phyloP scores from a whole-genome alignment of 2,797 vertebrate genomes.

The Cheirogaleus major region DNA sequence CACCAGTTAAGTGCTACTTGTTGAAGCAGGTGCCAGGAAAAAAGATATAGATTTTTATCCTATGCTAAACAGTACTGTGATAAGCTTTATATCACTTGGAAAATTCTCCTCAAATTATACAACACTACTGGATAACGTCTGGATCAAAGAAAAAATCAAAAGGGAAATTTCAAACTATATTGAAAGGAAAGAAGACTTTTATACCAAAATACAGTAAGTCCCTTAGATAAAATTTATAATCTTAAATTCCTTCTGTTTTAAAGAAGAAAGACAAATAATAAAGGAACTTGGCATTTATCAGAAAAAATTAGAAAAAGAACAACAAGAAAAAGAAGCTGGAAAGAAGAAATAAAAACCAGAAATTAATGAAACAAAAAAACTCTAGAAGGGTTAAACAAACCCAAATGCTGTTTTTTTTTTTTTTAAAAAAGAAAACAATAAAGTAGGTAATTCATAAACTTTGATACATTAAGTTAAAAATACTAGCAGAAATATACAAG shows the following conservation, averaged over 20 bases:
- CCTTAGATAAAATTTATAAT: constrained; percentile 25
- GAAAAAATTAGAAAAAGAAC: background rate
- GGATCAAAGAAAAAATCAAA: constrained; percentile 28
- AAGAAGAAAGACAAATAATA: background rate
- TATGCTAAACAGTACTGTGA: background rate
- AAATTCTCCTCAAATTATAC: constrained; percentile 32
- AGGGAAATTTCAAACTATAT: background rate
- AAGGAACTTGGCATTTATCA: constrained; percentile 7
- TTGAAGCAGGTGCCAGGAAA: background rate
- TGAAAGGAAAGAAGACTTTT: background rate
- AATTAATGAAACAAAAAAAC: constrained; percentile 26
- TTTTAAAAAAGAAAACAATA: background rate
- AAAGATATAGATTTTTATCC: background rate
- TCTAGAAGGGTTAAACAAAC: background rate
- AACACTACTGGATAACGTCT: background rate
- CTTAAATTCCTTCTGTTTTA: constrained; percentile 28
- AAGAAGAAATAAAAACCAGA: constrained; percentile 36
- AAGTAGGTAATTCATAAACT: background rate
- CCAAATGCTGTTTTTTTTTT: background rate
- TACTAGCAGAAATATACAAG: background rate
- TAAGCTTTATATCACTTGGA: constrained; percentile 10
- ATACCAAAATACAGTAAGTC: background rate
- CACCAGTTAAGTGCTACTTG: background rate
- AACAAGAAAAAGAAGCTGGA: background rate
- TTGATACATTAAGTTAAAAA: background rate